These are phyloP conservation scores for Andrena chrysosceles DNA, from an alignment of 2,888 invertebrate species.

Conservation along the genomic window DNA sequence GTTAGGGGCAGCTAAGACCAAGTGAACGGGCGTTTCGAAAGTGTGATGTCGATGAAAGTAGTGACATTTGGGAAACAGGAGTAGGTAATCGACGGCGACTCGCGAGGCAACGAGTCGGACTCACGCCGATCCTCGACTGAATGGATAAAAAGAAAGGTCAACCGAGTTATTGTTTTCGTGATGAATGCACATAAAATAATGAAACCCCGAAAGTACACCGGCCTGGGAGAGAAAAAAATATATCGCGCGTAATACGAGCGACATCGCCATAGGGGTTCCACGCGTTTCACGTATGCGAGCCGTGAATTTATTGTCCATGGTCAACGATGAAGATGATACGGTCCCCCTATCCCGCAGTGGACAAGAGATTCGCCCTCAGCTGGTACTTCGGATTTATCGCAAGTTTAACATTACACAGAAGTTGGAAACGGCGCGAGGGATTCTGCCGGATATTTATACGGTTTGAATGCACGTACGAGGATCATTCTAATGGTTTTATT, in stretches of 20 bases:
- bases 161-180: slow-evolving; percentile 78
- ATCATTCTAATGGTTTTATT: slow-evolving; percentile 85
- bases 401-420: slow-evolving; percentile 82
- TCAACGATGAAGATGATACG: slow-evolving; percentile 37
- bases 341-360: not conserved
- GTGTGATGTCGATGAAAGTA: not conserved
- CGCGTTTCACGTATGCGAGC: slow-evolving; percentile 66
- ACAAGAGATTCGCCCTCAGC: slow-evolving; percentile 61
- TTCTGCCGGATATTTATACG: slow-evolving; percentile 84
- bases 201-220: slow-evolving; percentile 78
- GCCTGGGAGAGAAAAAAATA: slow-evolving; percentile 70
- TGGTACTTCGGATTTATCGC: slow-evolving; percentile 82
- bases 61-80: slow-evolving; percentile 1
- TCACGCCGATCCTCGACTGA: slow-evolving; percentile 31
- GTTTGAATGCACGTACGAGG: slow-evolving; percentile 85
- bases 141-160: slow-evolving; percentile 61
- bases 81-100: not conserved
- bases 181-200: slow-evolving; percentile 83
- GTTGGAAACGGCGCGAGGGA: slow-evolving; percentile 83
- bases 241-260: slow-evolving; percentile 80
- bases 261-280: slow-evolving; percentile 79
- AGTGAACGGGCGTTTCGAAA: not conserved
- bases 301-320: slow-evolving; percentile 73
- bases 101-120: slow-evolving; percentile 15
- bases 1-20: not conserved